These are phyloP conservation scores for Nesogale talazaci DNA, from an alignment of 2,113 vertebrate genomes.

Conservation along the genomic window DNA sequence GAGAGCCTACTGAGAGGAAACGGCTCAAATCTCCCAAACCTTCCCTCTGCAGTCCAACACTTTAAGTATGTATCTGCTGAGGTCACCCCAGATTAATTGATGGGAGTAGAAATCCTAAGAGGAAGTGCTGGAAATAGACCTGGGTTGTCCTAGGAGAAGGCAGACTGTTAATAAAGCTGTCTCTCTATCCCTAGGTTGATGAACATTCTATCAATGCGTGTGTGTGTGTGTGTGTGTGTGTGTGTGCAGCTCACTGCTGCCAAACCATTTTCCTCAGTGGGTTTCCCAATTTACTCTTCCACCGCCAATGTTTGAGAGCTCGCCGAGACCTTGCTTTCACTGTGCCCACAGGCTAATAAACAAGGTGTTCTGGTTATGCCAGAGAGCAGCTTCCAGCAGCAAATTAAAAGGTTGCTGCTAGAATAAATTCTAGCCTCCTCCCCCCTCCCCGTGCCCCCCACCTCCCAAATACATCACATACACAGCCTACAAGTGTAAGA, in stretches of 20 bases:
- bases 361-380: constrained; percentile 20
- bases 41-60: neutral
- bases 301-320: neutral
- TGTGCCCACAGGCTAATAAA: neutral
- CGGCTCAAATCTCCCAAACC: neutral
- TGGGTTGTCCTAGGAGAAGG: neutral
- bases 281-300: neutral
- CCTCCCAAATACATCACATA: neutral
- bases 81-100: neutral
- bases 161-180: neutral
- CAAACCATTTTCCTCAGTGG: constrained; percentile 26
- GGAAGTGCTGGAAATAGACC: neutral
- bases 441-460: no score
- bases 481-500: neutral
- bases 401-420: constrained; percentile 17
- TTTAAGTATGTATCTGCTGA: neutral
- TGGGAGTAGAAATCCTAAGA: neutral
- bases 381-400: neutral
- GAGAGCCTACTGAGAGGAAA: neutral
- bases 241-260: neutral
- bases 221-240: no score
- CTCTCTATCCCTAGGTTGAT: neutral
- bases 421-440: neutral
- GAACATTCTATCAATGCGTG: neutral
- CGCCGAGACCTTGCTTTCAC: neutral